These are phyloP conservation scores for Xestia ashworthii DNA, from an alignment of 2,888 invertebrate genomes.

Conservation along the genomic window DNA sequence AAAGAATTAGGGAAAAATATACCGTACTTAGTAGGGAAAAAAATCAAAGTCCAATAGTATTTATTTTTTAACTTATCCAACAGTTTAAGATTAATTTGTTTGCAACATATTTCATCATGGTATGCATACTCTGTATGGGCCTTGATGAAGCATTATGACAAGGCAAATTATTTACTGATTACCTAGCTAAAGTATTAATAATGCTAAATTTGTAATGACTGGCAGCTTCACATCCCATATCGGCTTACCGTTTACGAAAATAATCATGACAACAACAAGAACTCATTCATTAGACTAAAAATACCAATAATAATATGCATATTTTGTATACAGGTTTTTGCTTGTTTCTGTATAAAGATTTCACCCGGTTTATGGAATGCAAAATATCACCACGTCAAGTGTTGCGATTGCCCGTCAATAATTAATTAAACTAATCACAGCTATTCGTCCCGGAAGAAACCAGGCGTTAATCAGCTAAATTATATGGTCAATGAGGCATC, in stretches of 20 bases:
- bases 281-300: not conserved
- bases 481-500: not conserved
- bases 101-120: conserved; percentile 14
- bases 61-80: not conserved
- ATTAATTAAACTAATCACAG: not conserved
- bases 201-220: conserved; percentile 23
- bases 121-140: not conserved
- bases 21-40: not conserved
- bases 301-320: not conserved
- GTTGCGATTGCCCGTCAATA: not conserved
- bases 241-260: conserved; percentile 7
- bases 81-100: not conserved
- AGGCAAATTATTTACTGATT: not conserved
- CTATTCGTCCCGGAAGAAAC: not conserved
- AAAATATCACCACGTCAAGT: not conserved
- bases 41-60: not conserved
- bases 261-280: conserved; percentile 14
- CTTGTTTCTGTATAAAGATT: not conserved
- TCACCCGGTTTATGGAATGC: not conserved
- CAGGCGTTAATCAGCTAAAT: not conserved
- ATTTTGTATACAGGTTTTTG: not conserved
- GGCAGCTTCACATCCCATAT: not conserved
- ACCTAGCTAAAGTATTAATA: not conserved
- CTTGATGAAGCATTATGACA: conserved; percentile 6
- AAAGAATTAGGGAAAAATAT: not conserved